Percentiles rank a stretch among this genome's conserved stretches.
Evolutionary conservation across 2,113 vertebrate genomes (phyloP).

Genomic region (Limanda limanda): DNA sequence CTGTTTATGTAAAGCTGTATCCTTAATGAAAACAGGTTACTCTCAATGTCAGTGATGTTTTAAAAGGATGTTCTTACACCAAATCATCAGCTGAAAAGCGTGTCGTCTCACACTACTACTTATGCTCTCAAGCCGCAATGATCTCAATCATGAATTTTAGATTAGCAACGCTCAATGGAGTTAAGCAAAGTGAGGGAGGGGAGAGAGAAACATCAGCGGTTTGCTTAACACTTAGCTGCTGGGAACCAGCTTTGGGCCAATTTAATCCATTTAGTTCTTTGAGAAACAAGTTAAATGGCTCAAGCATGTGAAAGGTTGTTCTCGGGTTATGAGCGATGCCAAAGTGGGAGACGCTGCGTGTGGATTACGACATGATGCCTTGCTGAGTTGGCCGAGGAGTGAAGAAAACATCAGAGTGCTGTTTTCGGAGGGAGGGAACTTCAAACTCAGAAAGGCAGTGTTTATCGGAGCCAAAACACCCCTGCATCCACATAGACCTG

Average conservation of each 20-base stretch:
- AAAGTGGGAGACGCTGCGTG: slow-evolving; percentile 28
- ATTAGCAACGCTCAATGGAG: slow-evolving; percentile 21
- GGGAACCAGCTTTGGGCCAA: slow-evolving; percentile 42
- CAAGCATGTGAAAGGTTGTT: slow-evolving; percentile 35
- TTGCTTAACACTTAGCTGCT: slow-evolving; percentile 37
- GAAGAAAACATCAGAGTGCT: slow-evolving; percentile 25
- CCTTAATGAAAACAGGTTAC: slow-evolving; percentile 24
- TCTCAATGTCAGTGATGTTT: slow-evolving; percentile 34
- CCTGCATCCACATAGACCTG: slow-evolving; percentile 7
- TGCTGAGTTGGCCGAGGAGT: slow-evolving; percentile 2
- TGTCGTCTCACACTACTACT: slow-evolving; percentile 31
- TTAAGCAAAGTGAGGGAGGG: neutral
- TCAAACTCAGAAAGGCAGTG: slow-evolving; percentile 51
- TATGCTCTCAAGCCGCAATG: slow-evolving; percentile 26
- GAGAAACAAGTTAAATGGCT: slow-evolving; percentile 52
- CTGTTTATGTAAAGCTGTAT: slow-evolving; percentile 26
- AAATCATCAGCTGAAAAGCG: slow-evolving; percentile 32
- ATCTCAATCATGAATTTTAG: slow-evolving; percentile 40
- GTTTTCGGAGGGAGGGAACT: slow-evolving; percentile 23
- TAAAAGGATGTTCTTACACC: slow-evolving; percentile 13
- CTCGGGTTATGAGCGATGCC: slow-evolving; percentile 26
- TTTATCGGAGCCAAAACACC: slow-evolving; percentile 32
- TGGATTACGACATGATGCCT: neutral
- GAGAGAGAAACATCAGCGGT: slow-evolving; percentile 27
- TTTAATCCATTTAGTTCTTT: slow-evolving; percentile 52